Conservation (phyloP, 1,140 invertebrate species). For the Tetragnatha versicolor region DNA sequence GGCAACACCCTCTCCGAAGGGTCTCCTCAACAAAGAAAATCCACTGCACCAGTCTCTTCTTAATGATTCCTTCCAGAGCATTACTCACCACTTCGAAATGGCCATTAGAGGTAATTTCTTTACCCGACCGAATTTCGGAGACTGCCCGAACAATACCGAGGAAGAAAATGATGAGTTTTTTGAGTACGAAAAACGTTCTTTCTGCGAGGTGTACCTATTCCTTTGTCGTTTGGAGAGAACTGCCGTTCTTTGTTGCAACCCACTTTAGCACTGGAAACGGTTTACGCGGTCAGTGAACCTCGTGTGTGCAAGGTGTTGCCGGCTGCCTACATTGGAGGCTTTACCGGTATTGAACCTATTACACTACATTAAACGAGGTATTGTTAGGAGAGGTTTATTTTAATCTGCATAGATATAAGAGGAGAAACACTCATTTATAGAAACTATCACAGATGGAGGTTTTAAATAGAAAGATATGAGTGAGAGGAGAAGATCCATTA, state of each 20-base stretch:
- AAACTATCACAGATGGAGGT: too few relatives aligned
- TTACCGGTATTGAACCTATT: not conserved
- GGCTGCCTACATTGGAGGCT: not conserved
- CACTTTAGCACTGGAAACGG: not conserved
- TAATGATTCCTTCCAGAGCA: too few relatives aligned
- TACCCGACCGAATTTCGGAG: not conserved
- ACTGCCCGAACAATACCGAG: not conserved
- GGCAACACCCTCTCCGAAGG: too few relatives aligned
- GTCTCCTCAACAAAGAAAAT: too few relatives aligned
- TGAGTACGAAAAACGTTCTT: too few relatives aligned
- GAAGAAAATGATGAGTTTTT: too few relatives aligned
- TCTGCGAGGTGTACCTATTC: too few relatives aligned
- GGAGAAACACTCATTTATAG: too few relatives aligned
- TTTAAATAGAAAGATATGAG: too few relatives aligned
- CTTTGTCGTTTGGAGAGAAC: too few relatives aligned
- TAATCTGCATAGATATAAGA: too few relatives aligned
- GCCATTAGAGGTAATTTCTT: not conserved
- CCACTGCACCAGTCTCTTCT: not conserved
- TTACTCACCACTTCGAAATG: not conserved
- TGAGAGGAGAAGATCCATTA: too few relatives aligned
- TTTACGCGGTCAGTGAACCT: conserved; percentile 28
- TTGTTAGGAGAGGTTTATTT: not conserved
- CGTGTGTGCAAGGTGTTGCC: conserved; percentile 2
- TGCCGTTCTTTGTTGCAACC: conserved; percentile 44
- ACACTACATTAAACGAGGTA: not conserved